Evolutionary conservation across 2,888 invertebrate species (phyloP).

Genomic region (Heteropelma amictum): DNA sequence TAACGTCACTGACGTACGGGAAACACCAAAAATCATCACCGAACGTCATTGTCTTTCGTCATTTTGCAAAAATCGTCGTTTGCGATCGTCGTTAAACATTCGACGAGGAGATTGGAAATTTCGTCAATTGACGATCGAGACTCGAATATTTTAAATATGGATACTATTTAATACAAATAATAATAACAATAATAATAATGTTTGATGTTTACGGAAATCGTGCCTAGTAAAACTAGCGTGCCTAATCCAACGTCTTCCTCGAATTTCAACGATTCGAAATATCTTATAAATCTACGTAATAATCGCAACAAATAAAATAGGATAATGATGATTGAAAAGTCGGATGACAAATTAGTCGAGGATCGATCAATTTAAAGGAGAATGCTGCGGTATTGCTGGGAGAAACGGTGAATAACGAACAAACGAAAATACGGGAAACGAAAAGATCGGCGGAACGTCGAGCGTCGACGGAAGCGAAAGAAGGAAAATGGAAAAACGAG

Average conservation of each 20-base stretch:
- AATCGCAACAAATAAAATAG: neutral
- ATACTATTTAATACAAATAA: too few relatives aligned
- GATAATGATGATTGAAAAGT: neutral
- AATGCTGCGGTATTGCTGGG: too few relatives aligned
- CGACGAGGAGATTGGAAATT: too few relatives aligned
- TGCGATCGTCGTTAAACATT: too few relatives aligned
- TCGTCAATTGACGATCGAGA: too few relatives aligned
- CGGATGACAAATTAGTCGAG: neutral
- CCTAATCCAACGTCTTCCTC: conserved; percentile 74
- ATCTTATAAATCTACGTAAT: neutral
- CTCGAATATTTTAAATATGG: too few relatives aligned
- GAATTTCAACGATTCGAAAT: conserved; percentile 36
- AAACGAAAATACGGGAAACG: neutral
- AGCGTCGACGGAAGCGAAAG: neutral
- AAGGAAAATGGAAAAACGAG: conserved; percentile 1
- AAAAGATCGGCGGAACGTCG: neutral
- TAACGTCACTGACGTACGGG: too few relatives aligned
- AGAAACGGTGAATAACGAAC: too few relatives aligned
- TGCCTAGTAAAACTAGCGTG: conserved; percentile 65
- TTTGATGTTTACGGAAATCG: conserved; percentile 37
- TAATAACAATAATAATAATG: conserved; percentile 3
- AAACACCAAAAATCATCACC: too few relatives aligned
- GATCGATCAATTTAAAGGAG: neutral
- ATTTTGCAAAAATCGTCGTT: too few relatives aligned
- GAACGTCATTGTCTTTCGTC: too few relatives aligned